Percentiles rank a stretch among this genome's conserved stretches.
Conservation (phyloP, 2,888 invertebrate genomes). For the Leucania comma region DNA sequence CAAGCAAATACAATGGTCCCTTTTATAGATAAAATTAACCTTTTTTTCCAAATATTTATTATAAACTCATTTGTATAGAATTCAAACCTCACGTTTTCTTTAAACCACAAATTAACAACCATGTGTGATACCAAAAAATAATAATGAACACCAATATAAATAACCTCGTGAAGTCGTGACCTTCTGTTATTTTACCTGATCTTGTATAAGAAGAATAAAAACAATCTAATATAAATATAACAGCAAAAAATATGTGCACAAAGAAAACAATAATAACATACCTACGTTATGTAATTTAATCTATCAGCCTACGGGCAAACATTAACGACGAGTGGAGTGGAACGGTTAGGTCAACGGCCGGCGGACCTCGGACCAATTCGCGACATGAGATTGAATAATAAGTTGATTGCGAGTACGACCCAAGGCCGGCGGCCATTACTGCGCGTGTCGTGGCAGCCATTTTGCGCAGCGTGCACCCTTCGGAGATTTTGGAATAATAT, state of each 20-base stretch:
- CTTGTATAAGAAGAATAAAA: slow-evolving; percentile 13
- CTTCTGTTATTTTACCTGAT: slow-evolving; percentile 30
- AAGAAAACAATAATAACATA: slow-evolving; percentile 59
- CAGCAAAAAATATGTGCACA: slow-evolving; percentile 26
- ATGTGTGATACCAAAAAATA: slow-evolving; percentile 19
- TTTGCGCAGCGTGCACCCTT: slow-evolving; percentile 79
- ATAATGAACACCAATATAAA: slow-evolving; percentile 8
- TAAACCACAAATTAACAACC: neutral
- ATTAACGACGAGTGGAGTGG: slow-evolving; percentile 77
- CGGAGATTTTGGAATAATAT: slow-evolving; percentile 72
- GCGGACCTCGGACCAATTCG: slow-evolving; percentile 89
- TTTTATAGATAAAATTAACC: slow-evolving; percentile 31
- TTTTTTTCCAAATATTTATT: slow-evolving; percentile 7
- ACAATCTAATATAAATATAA: slow-evolving; percentile 32
- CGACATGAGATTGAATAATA: slow-evolving; percentile 91
- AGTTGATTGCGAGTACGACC: slow-evolving; percentile 87
- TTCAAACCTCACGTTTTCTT: slow-evolving; percentile 3
- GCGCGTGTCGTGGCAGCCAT: slow-evolving; percentile 82
- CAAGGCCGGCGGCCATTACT: slow-evolving; percentile 88
- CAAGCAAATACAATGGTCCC: slow-evolving; percentile 50
- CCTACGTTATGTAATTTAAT: slow-evolving; percentile 66
- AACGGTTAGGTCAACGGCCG: slow-evolving; percentile 84
- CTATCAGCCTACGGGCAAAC: slow-evolving; percentile 69
- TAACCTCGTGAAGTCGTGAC: slow-evolving; percentile 9
- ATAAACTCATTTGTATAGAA: neutral